These are phyloP conservation scores for Gorsachius goisagi DNA, from an alignment of 2,113 vertebrate genomes.

Conservation along the genomic window DNA sequence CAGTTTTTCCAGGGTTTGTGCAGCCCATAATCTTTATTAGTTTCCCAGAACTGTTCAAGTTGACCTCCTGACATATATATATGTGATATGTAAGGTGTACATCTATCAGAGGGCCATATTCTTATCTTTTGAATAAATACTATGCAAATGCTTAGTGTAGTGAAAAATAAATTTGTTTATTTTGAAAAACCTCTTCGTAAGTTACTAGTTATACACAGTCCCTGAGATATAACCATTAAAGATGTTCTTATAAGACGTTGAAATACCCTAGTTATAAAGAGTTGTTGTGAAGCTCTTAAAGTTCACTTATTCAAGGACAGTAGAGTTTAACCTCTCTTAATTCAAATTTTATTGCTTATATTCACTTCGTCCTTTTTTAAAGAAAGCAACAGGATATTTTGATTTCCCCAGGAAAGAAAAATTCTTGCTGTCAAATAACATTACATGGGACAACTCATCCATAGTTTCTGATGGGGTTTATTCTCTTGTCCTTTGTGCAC, in stretches of 20 bases:
- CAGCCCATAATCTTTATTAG: conserved; percentile 87
- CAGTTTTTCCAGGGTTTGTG: conserved; percentile 90
- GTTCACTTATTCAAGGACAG: neutral
- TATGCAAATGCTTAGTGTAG: neutral
- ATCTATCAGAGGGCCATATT: neutral
- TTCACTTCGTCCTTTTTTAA: neutral
- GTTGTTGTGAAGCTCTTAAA: neutral
- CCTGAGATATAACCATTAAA: neutral
- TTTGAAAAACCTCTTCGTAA: neutral
- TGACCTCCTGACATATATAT: too few relatives aligned
- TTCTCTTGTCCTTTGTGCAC: neutral
- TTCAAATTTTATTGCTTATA: neutral
- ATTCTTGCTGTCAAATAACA: neutral
- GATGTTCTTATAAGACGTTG: neutral
- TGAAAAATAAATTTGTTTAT: neutral
- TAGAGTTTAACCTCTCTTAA: neutral
- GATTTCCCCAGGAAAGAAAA: neutral
- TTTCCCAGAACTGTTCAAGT: too few relatives aligned
- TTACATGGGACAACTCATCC: neutral
- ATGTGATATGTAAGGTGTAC: neutral
- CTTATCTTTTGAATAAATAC: neutral
- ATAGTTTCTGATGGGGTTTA: neutral
- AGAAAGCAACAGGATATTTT: neutral
- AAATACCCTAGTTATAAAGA: neutral
- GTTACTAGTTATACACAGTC: neutral